Evolutionary conservation across 1,140 invertebrate genomes (phyloP).

Genomic region (Sinella curviseta): DNA sequence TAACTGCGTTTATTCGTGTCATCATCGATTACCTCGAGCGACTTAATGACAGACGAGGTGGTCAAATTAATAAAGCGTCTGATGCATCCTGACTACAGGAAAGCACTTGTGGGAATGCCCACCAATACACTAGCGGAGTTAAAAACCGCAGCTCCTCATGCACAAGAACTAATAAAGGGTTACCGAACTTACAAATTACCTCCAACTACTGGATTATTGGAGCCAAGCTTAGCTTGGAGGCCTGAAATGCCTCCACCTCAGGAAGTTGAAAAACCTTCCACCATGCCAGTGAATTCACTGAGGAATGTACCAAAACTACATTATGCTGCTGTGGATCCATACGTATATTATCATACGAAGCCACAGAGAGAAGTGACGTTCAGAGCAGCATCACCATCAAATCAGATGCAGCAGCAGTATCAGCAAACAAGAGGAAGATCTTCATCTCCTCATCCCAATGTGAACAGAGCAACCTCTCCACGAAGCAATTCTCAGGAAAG

Average conservation of each 20-base stretch:
- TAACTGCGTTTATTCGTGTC: conserved; percentile 29
- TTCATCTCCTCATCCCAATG: neutral
- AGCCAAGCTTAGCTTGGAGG: conserved; percentile 28
- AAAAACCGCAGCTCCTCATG: conserved; percentile 4
- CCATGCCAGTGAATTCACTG: neutral
- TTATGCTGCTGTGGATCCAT: conserved; percentile 26
- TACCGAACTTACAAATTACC: conserved; percentile 21
- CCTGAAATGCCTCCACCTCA: neutral
- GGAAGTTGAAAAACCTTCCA: neutral
- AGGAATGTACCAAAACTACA: neutral
- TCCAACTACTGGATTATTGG: neutral
- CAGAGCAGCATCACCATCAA: neutral
- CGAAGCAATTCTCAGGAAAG: neutral
- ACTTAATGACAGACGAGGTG: neutral
- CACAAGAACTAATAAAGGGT: conserved; percentile 32
- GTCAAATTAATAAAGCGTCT: neutral
- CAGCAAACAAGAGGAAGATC: neutral
- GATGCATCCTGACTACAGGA: conserved; percentile 26
- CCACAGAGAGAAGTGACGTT: conserved; percentile 8
- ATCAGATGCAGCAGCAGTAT: neutral
- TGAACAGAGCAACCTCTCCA: neutral
- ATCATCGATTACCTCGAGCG: conserved; percentile 30
- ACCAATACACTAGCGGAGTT: conserved; percentile 4
- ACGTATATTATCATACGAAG: conserved; percentile 8
- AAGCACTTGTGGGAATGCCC: neutral